These are phyloP conservation scores for Zoanthus sociatus DNA, from an alignment of 92 coral and sea anemone genomes.

Conservation along the genomic window DNA sequence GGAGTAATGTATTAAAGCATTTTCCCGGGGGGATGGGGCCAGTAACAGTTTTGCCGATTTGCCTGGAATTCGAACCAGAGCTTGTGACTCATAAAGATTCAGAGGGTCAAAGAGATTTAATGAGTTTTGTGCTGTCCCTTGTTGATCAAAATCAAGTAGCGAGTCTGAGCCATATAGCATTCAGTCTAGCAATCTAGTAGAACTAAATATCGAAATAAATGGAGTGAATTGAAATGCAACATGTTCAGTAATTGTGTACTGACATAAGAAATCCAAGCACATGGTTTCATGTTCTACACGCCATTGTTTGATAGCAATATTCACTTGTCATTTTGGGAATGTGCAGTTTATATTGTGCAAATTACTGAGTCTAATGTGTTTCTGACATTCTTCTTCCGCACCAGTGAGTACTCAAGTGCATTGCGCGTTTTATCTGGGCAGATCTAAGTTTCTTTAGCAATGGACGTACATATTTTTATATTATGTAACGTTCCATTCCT, in stretches of 20 bases:
- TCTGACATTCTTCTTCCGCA: slow-evolving; percentile 6
- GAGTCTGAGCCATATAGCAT: slow-evolving; percentile 16
- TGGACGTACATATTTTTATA: slow-evolving; percentile 46
- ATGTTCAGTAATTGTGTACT: background rate
- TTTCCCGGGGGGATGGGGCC: slow-evolving; percentile 10
- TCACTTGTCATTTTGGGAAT: slow-evolving; percentile 37
- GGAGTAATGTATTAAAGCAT: slow-evolving; percentile 1
- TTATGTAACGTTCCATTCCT: slow-evolving; percentile 33
- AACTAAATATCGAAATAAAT: background rate
- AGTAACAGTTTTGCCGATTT: background rate
- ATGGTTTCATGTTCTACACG: slow-evolving; percentile 24
- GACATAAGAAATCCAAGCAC: slow-evolving; percentile 45
- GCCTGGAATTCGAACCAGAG: slow-evolving; percentile 11
- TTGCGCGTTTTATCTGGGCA: background rate
- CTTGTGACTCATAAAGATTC: slow-evolving; percentile 1
- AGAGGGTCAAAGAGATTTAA: slow-evolving; percentile 13
- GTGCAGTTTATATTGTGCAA: slow-evolving; percentile 16
- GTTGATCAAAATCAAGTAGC: slow-evolving; percentile 1
- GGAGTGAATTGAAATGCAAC: slow-evolving; percentile 29
- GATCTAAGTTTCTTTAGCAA: slow-evolving; percentile 50
- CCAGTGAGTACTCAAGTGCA: slow-evolving; percentile 4
- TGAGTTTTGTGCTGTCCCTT: background rate
- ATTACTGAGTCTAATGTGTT: slow-evolving; percentile 14
- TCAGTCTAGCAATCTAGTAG: slow-evolving; percentile 24
- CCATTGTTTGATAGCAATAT: slow-evolving; percentile 48